phyloP scores from a whole-genome alignment of 2,113 vertebrate genomes.

The Cathartes aura region DNA sequence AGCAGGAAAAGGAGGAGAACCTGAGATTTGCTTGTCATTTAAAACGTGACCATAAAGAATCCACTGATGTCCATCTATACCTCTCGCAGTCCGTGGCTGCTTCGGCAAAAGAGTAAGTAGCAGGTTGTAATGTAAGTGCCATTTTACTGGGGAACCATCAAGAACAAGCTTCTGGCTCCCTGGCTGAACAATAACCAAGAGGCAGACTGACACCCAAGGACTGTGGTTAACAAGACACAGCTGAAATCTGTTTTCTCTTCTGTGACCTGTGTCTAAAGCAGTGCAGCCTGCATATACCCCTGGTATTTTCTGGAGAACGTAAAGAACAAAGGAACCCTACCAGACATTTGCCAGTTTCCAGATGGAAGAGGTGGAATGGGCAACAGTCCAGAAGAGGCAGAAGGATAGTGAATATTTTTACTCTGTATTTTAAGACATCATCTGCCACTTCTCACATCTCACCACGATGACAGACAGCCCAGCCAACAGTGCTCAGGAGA shows the following conservation, averaged over 20 bases:
- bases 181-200: too few relatives aligned
- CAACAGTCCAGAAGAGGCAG: not conserved
- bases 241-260: not conserved
- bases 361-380: slow-evolving; percentile 16
- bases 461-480: not conserved
- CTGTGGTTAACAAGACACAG: accelerated
- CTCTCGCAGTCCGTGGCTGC: not conserved
- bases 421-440: slow-evolving; percentile 30
- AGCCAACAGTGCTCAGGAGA: accelerated
- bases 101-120: not conserved
- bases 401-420: slow-evolving; percentile 12
- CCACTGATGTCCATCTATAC: accelerated
- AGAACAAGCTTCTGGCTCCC: not conserved
- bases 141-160: not conserved
- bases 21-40: not conserved
- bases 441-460: slow-evolving; percentile 4
- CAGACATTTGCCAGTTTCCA: not conserved
- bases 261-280: not conserved
- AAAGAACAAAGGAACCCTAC: not conserved
- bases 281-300: accelerated
- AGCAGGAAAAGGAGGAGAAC: not conserved
- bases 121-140: accelerated
- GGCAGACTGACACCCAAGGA: not conserved
- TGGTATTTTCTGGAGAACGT: not conserved
- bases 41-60: not conserved